phyloP scores from a whole-genome alignment of 2,888 invertebrate genomes.

The Melanchra persicariae region DNA sequence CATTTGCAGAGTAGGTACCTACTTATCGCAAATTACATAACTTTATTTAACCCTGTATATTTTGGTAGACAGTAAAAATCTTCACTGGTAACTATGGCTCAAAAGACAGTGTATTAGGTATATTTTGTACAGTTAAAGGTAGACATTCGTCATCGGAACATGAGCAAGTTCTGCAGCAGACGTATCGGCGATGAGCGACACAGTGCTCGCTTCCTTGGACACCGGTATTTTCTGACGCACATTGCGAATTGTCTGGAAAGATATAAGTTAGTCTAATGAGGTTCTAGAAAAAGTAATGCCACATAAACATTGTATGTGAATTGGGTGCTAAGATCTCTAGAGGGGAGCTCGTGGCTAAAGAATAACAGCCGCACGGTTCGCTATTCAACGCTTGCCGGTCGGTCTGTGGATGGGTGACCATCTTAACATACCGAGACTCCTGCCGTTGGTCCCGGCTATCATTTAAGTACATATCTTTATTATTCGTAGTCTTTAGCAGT shows the following conservation, averaged over 20 bases:
- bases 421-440: too few species aligned
- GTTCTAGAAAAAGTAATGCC: too few species aligned
- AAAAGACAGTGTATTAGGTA: background rate
- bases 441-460: too few species aligned
- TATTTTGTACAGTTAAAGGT: background rate
- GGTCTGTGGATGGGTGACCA: too few species aligned
- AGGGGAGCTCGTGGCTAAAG: too few species aligned
- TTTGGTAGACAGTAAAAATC: background rate
- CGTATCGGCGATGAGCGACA: constrained; percentile 94
- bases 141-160: constrained; percentile 79
- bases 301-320: too few species aligned
- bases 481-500: too few species aligned
- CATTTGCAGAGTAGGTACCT: background rate
- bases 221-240: constrained; percentile 94
- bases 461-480: too few species aligned
- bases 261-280: background rate
- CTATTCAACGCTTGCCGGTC: too few species aligned
- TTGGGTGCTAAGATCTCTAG: too few species aligned
- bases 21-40: background rate
- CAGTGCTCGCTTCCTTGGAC: constrained; percentile 93
- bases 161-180: constrained; percentile 93
- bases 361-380: too few species aligned
- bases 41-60: background rate
- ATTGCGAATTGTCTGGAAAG: constrained; percentile 91
- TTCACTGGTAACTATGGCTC: background rate